Percentiles rank a stretch among this genome's conserved stretches.
Evolutionary conservation across 2,888 invertebrate species (phyloP).

Genomic region (Aradus depressus): DNA sequence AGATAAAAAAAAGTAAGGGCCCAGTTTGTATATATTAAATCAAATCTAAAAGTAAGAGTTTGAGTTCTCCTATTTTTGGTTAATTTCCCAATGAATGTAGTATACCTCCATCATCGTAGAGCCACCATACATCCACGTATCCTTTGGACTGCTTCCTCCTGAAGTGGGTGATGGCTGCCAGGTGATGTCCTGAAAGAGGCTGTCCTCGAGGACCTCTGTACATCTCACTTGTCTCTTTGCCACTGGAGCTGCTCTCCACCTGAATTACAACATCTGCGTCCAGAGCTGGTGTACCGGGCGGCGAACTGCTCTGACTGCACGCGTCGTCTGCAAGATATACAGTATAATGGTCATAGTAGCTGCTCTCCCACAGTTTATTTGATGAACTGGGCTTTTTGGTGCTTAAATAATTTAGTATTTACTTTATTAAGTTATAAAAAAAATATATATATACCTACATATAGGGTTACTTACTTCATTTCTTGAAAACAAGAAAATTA

Average conservation of each 20-base stretch:
- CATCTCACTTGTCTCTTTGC: constrained; percentile 19
- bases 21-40: no score
- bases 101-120: constrained; percentile 88
- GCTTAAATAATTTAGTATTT: no score
- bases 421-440: no score
- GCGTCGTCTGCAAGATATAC: constrained; percentile 2
- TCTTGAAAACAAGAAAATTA: no score
- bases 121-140: constrained; percentile 95
- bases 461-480: no score
- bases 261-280: constrained; percentile 29
- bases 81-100: no score
- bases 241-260: constrained; percentile 14
- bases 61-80: no score
- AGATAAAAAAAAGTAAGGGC: no score
- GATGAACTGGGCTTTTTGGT: no score
- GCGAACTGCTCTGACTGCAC: constrained; percentile 42
- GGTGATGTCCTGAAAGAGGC: constrained; percentile 19
- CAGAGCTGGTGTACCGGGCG: constrained; percentile 70
- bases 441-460: no score
- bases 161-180: constrained; percentile 26
- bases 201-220: constrained; percentile 21
- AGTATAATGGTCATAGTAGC: neutral
- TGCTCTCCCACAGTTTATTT: no score
- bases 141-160: constrained; percentile 60
- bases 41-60: no score